These are phyloP conservation scores for Coleophora deauratella DNA, from an alignment of 2,888 invertebrate genomes.

Conservation along the genomic window DNA sequence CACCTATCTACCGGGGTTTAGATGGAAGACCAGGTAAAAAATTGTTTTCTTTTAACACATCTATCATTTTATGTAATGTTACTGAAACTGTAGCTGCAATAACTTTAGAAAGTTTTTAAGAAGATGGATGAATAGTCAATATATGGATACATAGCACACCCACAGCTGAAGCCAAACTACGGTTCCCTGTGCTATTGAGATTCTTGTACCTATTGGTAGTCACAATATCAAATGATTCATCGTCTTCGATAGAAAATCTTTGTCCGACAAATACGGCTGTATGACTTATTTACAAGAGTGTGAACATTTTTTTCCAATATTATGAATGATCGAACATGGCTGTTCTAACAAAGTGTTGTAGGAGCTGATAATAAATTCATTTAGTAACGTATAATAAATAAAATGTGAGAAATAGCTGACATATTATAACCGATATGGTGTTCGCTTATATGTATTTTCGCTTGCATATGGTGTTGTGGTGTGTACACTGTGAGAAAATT, in stretches of 20 bases:
- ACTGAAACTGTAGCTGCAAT: too few species aligned
- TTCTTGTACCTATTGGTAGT: too few species aligned
- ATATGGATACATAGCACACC: too few species aligned
- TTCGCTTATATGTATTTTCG: slow-evolving; percentile 30
- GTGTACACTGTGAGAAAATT: slow-evolving; percentile 19
- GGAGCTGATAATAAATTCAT: slow-evolving; percentile 30
- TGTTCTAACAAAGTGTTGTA: slow-evolving; percentile 20
- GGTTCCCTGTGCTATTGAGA: too few species aligned
- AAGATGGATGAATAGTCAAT: too few species aligned
- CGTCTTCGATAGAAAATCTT: slow-evolving; percentile 8
- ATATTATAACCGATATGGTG: slow-evolving; percentile 38
- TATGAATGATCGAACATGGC: slow-evolving; percentile 22
- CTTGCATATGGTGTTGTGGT: slow-evolving; percentile 13
- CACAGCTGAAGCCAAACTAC: too few species aligned
- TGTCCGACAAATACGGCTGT: slow-evolving; percentile 17
- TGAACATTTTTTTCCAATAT: slow-evolving; percentile 24
- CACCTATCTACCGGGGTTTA: too few species aligned
- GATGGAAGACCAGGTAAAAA: too few species aligned
- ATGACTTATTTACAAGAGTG: slow-evolving; percentile 34
- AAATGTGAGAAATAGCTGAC: slow-evolving; percentile 62
- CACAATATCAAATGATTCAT: too few species aligned
- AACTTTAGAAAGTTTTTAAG: too few species aligned
- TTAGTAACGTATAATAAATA: slow-evolving; percentile 36
- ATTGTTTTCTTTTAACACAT: too few species aligned
- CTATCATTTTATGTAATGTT: too few species aligned